Percentiles rank a stretch among this genome's conserved stretches.
Conservation (phyloP, 2,113 vertebrate species). For the human (Homo sapiens) region DNA sequence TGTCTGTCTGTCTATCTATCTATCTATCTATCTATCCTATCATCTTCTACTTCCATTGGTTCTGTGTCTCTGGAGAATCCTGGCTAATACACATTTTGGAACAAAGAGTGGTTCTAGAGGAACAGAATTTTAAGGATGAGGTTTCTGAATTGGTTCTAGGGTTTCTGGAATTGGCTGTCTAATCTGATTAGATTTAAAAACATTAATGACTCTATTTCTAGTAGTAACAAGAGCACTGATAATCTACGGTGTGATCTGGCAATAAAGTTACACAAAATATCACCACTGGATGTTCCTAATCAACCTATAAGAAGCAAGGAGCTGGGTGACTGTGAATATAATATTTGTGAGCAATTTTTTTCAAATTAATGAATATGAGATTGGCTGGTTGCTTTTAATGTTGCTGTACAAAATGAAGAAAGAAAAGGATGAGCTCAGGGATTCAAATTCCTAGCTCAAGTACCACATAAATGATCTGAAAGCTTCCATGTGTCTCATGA, state of each 20-base stretch:
- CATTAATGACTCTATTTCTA: background rate
- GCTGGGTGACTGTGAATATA: background rate
- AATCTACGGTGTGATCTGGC: background rate
- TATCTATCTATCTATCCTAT: background rate
- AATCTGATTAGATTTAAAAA: background rate
- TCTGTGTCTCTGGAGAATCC: background rate
- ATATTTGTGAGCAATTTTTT: background rate
- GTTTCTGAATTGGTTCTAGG: background rate
- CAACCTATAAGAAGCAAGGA: background rate
- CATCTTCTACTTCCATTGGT: background rate
- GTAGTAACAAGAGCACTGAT: background rate
- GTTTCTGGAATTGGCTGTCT: background rate
- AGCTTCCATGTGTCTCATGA: background rate
- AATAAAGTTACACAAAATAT: background rate
- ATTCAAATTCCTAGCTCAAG: background rate
- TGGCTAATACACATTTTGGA: background rate
- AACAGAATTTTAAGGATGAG: background rate
- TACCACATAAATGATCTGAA: background rate
- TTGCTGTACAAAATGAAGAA: background rate
- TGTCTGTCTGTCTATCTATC: background rate
- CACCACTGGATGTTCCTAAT: background rate
- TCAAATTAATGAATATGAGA: background rate
- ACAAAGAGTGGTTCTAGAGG: background rate
- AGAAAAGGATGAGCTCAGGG: background rate
- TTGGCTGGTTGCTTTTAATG: background rate